phyloP scores from a whole-genome alignment of 2,888 invertebrate genomes.

The Sisyra terminalis region DNA sequence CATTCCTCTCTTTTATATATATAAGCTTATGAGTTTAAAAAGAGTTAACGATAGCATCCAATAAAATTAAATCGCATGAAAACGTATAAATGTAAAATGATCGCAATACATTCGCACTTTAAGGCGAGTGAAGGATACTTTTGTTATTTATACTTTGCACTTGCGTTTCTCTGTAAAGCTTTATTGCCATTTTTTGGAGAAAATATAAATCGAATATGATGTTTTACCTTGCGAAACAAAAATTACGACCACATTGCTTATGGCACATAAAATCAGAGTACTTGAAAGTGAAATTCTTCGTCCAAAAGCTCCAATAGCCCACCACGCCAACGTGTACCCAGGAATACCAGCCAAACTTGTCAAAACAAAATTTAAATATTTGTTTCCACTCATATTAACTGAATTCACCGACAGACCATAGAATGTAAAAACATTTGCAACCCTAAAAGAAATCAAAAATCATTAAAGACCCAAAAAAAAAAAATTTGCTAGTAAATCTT shows the following conservation, averaged over 20 bases:
- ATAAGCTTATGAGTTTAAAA: no score
- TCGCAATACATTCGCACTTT: no score
- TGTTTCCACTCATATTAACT: constrained; percentile 45
- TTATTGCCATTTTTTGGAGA: no score
- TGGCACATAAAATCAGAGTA: constrained; percentile 32
- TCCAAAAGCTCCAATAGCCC: constrained; percentile 32
- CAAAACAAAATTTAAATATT: constrained; percentile 47
- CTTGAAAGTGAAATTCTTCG: constrained; percentile 32
- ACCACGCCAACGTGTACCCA: constrained; percentile 35
- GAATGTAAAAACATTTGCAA: constrained; percentile 47
- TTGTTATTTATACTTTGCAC: no score
- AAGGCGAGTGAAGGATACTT: no score
- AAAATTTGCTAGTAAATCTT: constrained; percentile 11
- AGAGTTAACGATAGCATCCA: no score
- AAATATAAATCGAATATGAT: no score
- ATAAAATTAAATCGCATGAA: no score
- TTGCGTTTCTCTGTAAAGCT: no score
- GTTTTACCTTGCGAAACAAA: constrained; percentile 33
- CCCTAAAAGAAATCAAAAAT: constrained; percentile 23
- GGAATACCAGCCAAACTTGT: constrained; percentile 43
- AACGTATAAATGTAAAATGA: no score
- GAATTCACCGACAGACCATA: constrained; percentile 52
- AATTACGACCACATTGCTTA: constrained; percentile 36
- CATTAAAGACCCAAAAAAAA: constrained; percentile 2
- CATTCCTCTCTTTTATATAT: no score